Conservation (phyloP, 2,888 invertebrate genomes). For the Xylocampa areola region DNA sequence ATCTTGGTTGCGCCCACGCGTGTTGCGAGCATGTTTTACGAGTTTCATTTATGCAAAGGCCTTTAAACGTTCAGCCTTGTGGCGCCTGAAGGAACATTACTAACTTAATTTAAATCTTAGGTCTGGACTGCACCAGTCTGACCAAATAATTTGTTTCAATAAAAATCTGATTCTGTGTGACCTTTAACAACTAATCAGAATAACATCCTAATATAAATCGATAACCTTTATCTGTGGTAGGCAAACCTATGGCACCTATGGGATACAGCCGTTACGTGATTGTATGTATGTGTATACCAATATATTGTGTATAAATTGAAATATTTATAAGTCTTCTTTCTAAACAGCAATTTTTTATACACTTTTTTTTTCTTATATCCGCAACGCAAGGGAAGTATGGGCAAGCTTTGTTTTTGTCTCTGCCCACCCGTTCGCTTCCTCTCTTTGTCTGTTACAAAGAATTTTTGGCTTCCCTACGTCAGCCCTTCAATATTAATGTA, state of each 20-base stretch:
- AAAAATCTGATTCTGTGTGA: neutral
- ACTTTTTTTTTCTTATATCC: constrained; percentile 73
- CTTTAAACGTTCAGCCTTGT: constrained; percentile 46
- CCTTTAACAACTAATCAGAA: no score
- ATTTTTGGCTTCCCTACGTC: constrained; percentile 79
- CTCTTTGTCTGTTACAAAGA: constrained; percentile 83
- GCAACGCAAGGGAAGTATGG: constrained; percentile 72
- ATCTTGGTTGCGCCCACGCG: constrained; percentile 61
- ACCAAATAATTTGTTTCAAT: neutral
- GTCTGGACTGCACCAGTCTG: constrained; percentile 16
- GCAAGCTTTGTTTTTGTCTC: constrained; percentile 77
- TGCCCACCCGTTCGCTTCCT: constrained; percentile 85
- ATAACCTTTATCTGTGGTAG: no score
- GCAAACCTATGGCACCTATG: no score
- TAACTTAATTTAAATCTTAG: constrained; percentile 45
- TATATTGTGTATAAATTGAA: neutral
- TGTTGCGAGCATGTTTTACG: constrained; percentile 56
- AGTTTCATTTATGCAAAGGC: constrained; percentile 54
- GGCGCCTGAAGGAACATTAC: constrained; percentile 50
- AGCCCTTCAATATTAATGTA: constrained; percentile 75
- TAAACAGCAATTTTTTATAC: constrained; percentile 62
- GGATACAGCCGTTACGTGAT: no score
- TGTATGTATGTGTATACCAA: neutral
- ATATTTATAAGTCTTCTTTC: constrained; percentile 70
- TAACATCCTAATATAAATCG: no score